These are phyloP conservation scores for Melozone crissalis DNA, from an alignment of 2,113 vertebrate genomes.

Conservation along the genomic window DNA sequence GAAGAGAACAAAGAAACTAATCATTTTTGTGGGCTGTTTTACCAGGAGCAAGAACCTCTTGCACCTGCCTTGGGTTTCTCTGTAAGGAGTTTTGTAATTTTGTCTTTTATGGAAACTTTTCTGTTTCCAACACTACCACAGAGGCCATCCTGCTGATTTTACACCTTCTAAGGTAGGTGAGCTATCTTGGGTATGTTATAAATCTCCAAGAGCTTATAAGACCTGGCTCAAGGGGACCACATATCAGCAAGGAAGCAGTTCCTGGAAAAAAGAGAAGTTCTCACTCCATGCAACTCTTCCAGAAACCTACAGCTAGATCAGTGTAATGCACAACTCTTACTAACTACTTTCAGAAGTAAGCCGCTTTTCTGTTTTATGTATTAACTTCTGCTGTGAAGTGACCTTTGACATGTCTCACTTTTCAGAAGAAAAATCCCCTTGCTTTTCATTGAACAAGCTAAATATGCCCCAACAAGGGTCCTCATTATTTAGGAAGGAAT, in stretches of 20 bases:
- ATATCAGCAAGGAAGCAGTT: not conserved
- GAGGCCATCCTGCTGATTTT: too few relatives aligned
- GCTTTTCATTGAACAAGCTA: not conserved
- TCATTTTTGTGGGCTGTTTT: too few relatives aligned
- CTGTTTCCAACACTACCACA: too few relatives aligned
- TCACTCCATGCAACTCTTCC: not conserved
- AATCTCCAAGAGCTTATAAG: too few relatives aligned
- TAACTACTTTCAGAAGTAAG: not conserved
- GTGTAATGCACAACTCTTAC: not conserved
- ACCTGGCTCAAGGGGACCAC: too few relatives aligned
- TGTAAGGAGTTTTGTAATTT: too few relatives aligned
- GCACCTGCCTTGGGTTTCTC: too few relatives aligned
- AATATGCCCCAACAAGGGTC: not conserved
- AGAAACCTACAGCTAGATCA: not conserved
- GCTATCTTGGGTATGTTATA: too few relatives aligned
- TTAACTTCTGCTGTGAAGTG: not conserved
- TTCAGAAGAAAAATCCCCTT: not conserved
- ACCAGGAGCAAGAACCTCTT: too few relatives aligned
- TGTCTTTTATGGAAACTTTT: too few relatives aligned
- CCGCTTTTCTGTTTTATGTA: not conserved
- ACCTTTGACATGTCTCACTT: not conserved
- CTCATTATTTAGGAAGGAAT: not conserved
- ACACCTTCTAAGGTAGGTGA: too few relatives aligned
- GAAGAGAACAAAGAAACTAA: too few relatives aligned
- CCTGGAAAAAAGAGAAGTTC: not conserved